Percentiles rank a stretch among this genome's conserved stretches.
These are phyloP conservation scores for Acanthis flammea DNA, from an alignment of 2,797 vertebrate genomes.

Conservation along the genomic window DNA sequence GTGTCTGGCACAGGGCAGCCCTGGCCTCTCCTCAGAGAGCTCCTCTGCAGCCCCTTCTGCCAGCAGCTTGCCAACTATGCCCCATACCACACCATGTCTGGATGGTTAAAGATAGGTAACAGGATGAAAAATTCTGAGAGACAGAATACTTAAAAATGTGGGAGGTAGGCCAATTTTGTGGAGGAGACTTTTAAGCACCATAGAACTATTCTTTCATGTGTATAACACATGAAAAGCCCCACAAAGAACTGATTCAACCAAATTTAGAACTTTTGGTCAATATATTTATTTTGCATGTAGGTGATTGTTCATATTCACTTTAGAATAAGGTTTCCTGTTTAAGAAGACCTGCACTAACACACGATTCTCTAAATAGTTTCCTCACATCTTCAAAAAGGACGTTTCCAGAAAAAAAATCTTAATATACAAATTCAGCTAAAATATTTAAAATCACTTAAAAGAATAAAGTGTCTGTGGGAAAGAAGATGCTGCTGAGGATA, in stretches of 20 bases:
- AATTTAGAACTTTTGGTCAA: background rate
- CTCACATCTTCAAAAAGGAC: background rate
- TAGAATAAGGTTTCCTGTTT: background rate
- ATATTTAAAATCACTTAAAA: background rate
- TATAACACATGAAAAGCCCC: background rate
- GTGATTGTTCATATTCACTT: background rate
- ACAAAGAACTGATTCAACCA: background rate
- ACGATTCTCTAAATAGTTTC: background rate
- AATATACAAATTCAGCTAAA: background rate
- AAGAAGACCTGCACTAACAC: background rate
- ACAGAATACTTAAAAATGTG: background rate
- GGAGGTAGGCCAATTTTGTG: background rate
- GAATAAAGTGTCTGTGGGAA: background rate
- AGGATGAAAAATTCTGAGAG: background rate
- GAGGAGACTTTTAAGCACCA: background rate
- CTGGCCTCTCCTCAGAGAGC: background rate
- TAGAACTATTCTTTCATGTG: background rate
- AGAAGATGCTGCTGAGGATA: background rate
- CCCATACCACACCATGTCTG: background rate
- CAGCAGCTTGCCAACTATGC: fast-evolving
- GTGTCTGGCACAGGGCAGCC: background rate
- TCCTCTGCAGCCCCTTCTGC: background rate
- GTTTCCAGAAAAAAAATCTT: background rate
- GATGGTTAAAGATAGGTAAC: background rate
- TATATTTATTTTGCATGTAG: background rate